These are phyloP conservation scores for Thalpophila matura DNA, from an alignment of 2,888 invertebrate species.

Conservation along the genomic window DNA sequence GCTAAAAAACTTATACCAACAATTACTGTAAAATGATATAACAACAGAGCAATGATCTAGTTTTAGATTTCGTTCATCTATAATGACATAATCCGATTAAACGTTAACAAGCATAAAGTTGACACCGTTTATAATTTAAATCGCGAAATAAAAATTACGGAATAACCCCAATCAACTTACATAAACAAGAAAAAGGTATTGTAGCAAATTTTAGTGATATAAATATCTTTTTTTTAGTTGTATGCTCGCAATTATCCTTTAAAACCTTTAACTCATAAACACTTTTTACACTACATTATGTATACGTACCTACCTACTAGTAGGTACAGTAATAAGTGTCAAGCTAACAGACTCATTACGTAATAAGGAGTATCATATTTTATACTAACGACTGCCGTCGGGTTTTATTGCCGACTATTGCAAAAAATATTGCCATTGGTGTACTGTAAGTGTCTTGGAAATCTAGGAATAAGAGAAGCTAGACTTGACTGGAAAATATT, in stretches of 20 bases:
- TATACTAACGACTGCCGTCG: constrained; percentile 58
- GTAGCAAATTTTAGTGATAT: constrained; percentile 13
- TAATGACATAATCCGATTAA: constrained; percentile 37
- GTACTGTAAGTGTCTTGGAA: constrained; percentile 32
- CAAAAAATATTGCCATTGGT: constrained; percentile 52
- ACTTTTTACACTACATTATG: constrained; percentile 19
- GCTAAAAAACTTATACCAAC: constrained; percentile 4
- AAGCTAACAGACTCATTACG: constrained; percentile 58
- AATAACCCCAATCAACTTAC: constrained; percentile 28
- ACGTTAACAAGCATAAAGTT: constrained; percentile 31
- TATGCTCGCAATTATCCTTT: constrained; percentile 19
- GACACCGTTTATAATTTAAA: constrained; percentile 20
- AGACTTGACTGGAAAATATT: constrained; percentile 12
- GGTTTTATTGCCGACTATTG: constrained; percentile 57
- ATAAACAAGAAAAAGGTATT: constrained; percentile 17
- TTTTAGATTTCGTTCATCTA: constrained; percentile 16
- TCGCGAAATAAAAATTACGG: constrained; percentile 43
- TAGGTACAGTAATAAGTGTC: constrained; percentile 52
- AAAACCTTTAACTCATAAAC: constrained; percentile 27
- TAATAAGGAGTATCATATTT: constrained; percentile 60
- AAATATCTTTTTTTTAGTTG: constrained; percentile 15
- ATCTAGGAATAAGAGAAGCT: constrained; percentile 40
- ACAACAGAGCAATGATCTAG: constrained; percentile 24
- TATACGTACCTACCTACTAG: too few species aligned
- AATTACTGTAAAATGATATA: constrained; percentile 23